Evolutionary conservation across 2,113 vertebrate genomes (phyloP), one percentile per base, ranked within the genome.

Genomic region (Octodon degus): DNA sequence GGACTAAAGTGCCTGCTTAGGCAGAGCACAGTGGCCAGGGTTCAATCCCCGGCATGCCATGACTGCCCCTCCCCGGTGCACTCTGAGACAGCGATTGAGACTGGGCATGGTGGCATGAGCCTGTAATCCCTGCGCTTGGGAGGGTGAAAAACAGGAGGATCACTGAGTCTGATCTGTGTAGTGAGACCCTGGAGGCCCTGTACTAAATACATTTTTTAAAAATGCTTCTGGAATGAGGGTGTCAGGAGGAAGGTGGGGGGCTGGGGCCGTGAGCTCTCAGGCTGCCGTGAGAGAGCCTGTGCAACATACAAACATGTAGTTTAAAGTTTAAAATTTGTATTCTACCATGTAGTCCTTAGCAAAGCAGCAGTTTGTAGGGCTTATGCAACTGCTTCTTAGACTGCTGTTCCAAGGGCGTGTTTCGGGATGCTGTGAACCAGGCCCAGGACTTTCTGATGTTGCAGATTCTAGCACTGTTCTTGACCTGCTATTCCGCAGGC

Each of bases 391-490:
- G 22, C 79, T 93, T 72, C 47, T 90, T 1, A 0, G 53, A 68
- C 32, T 34, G 30, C 90, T 93, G 74, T 80, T 60, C 60, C 5
- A 74, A 37, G 76, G 19, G 30, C 43, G 8, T 47, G 58, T 80
- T 32, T 94, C 65, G 60, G n/a, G n/a, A 79, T 5, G 4, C 55
- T 76, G 37, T 10, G 43, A 93, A 83, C 17, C 2, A 20, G 24
- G 16, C 2, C 53, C 40, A 7, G 10, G 34, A 62, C 11, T 83
- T 91, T 87, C 63, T 65, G 62, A 80, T 60, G 11, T 50, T 88
- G 83, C 68, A 20, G 37, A 34, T 89, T 91, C 89, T 68, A 92
- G 63, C 50, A 80, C 72, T 19, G 88, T 90, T 86, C n/a, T 55
- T 65, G 40, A 91, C 53, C 86, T 47, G 68, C 83, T 74, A 67